Percentiles rank a stretch among this genome's conserved stretches.
Conservation (phyloP, 2,797 vertebrate genomes). For the Typhlichthys eigenmanni region DNA sequence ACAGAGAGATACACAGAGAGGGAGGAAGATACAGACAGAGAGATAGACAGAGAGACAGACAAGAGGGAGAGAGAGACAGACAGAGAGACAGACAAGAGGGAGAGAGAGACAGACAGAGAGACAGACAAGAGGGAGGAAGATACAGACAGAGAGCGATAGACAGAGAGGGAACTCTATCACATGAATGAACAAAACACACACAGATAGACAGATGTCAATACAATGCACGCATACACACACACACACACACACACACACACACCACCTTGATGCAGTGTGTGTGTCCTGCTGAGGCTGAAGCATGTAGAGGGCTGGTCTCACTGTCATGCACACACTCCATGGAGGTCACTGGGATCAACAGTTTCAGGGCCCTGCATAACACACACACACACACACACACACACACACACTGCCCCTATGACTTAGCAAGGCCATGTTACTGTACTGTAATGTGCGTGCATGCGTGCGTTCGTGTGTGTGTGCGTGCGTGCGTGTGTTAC, state of each 20-base stretch:
- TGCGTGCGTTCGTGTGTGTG: too few species aligned
- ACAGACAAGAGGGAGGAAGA: too few species aligned
- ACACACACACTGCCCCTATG: too few species aligned
- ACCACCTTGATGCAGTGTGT: constrained; percentile 80
- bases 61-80: neutral
- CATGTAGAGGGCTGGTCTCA: constrained; percentile 95
- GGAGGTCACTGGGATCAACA: constrained; percentile 85
- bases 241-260: constrained; percentile 33
- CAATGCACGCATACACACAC: neutral
- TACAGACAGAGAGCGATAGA: too few species aligned
- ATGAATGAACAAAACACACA: too few species aligned
- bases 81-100: too few species aligned
- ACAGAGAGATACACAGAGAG: too few species aligned
- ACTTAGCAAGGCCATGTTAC: too few species aligned
- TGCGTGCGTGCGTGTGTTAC: constrained; percentile 60
- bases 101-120: too few species aligned
- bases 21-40: too few species aligned
- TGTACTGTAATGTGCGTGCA: neutral
- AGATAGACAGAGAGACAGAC: neutral
- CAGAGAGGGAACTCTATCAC: too few species aligned
- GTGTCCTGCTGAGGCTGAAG: constrained; percentile 90
- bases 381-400: neutral
- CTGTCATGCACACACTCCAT: constrained; percentile 80
- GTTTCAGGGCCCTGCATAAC: constrained; percentile 79
- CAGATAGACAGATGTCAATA: neutral